Conservation (phyloP, 2,888 invertebrate species). For the Epirrhoe tristata region DNA sequence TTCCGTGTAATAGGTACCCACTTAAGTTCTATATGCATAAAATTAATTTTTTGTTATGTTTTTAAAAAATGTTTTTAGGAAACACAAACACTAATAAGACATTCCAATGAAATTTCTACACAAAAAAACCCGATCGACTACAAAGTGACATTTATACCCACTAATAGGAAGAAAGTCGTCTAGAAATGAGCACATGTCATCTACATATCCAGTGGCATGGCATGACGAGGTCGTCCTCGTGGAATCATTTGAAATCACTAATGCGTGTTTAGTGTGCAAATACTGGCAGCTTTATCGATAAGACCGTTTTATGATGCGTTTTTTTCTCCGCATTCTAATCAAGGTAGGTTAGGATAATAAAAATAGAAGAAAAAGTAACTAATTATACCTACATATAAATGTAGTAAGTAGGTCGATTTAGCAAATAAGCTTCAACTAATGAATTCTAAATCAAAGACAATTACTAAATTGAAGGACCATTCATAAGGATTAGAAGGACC, state of each 20-base stretch:
- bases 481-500: too few species aligned
- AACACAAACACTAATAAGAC: neutral
- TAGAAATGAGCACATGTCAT: slow-evolving; percentile 17
- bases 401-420: too few species aligned
- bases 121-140: neutral
- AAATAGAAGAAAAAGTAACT: too few species aligned
- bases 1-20: too few species aligned
- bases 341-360: too few species aligned
- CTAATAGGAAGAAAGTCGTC: slow-evolving; percentile 19
- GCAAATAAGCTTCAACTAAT: too few species aligned
- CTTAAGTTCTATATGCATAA: too few species aligned
- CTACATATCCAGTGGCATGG: slow-evolving; percentile 8
- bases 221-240: slow-evolving; percentile 20
- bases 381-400: too few species aligned
- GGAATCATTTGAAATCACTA: slow-evolving; percentile 18
- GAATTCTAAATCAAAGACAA: too few species aligned
- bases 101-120: neutral
- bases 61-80: too few species aligned
- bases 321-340: neutral
- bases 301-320: neutral
- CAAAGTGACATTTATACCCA: neutral
- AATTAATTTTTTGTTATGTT: too few species aligned
- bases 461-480: too few species aligned
- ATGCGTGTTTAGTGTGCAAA: slow-evolving; percentile 19
- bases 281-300: neutral